Conservation (phyloP, 2,888 invertebrate genomes). For the Tipula unca region DNA sequence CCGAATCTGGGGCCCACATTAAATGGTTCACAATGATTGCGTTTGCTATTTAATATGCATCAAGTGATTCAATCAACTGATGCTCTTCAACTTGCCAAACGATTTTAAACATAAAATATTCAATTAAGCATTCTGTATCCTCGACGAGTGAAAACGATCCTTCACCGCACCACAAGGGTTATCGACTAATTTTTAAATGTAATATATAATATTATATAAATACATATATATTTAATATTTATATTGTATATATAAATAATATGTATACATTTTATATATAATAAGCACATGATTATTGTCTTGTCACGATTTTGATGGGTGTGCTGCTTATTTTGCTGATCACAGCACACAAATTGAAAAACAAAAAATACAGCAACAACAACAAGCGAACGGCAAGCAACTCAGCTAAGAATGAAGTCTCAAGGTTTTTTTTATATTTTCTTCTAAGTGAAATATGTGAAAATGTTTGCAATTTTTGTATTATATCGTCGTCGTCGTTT, state of each 20-base stretch:
- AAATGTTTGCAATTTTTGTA: neutral
- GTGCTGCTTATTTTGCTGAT: conserved; percentile 14
- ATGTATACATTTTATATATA: too few species aligned
- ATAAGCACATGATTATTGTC: neutral
- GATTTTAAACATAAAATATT: neutral
- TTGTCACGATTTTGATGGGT: conserved; percentile 14
- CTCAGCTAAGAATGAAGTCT: neutral
- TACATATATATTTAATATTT: neutral
- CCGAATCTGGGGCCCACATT: too few species aligned
- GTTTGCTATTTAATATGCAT: too few species aligned
- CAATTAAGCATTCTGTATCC: neutral
- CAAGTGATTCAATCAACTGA: neutral
- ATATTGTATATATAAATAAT: neutral
- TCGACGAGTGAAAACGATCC: neutral
- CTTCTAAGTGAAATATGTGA: neutral
- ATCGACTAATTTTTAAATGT: neutral
- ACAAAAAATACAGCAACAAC: neutral
- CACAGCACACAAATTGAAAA: neutral
- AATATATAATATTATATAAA: neutral
- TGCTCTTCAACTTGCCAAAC: too few species aligned
- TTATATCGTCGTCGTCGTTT: neutral
- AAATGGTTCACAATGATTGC: too few species aligned
- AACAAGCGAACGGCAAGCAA: neutral
- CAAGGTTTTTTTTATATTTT: conserved; percentile 14
- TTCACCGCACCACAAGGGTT: neutral